Base-by-base conservation (phyloP, 2,888 invertebrate genomes). In the Drosophila yooni region DNA sequence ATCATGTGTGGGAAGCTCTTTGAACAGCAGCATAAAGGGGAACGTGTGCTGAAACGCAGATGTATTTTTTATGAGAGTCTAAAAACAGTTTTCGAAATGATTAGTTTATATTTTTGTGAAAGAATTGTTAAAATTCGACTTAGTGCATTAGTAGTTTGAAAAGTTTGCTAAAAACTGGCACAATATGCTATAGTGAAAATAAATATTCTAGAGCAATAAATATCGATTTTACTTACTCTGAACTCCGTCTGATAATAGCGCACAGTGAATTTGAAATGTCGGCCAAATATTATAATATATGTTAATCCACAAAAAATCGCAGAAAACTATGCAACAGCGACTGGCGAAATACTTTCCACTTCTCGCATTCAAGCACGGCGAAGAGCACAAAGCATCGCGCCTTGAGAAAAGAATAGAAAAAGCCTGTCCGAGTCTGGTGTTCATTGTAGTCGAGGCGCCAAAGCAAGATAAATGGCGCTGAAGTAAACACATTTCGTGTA, bases 401-500 rank as follows among this genome's bases (percentile, higher is more conserved):
- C 21, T 67, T 62, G 68, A 63, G 34, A 33, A 56, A 36, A 34
- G n/a, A 51, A 58, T 46, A 50, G 51, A 36, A 53, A 77, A 50
- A 66, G 68, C 62, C 69, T 33, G 73, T 36, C 73, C 60, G 60
- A 58, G 65, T 60, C 75, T 59, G 64, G 15, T 34, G 40, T 62
- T 31, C 68, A 81, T 87, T 83, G 82, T 82, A 79, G 87, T 81
- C 72, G 75, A 72, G 85, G 84, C 86, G 88, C 86, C 85, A 85
- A 76, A 75, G 88, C 86, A 85, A 88, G 82, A 85, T 85, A 88
- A 85, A 85, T 85, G 85, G 88, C 86, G 66, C 82, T 80, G 85
- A 83, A 88, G 85, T 82, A 85, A 88, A 83, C 86, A 88, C 83
- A 83, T 78, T 68, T 77, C 73, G 83, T 85, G 86, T 83, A 76